Evolutionary conservation across 1,140 invertebrate genomes (phyloP).

Genomic region (Coboldia fuscipes): DNA sequence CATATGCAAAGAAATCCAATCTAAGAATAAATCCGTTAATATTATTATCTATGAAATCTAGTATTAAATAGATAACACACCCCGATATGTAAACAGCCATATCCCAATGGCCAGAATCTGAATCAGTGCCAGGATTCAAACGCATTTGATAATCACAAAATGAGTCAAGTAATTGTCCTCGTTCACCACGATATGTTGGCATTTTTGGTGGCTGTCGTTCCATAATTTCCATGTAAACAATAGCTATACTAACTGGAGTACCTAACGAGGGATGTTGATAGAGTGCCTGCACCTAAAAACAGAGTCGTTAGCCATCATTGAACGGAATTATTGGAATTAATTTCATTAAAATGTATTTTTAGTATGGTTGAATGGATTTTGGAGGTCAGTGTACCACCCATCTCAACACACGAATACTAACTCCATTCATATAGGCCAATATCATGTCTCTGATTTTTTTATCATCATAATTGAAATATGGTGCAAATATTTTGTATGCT

Average conservation of each 20-base stretch:
- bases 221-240: constrained; percentile 47
- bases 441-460: constrained; percentile 42
- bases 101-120: constrained; percentile 52
- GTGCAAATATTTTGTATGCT: constrained; percentile 43
- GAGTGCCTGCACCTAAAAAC: constrained; percentile 51
- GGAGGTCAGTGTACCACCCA: constrained; percentile 4
- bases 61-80: too few relatives aligned
- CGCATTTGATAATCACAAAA: constrained; percentile 46
- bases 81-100: constrained; percentile 53
- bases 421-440: constrained; percentile 50
- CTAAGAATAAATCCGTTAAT: too few relatives aligned
- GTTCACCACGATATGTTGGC: constrained; percentile 35
- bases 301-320: too few relatives aligned
- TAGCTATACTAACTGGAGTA: constrained; percentile 35
- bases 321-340: too few relatives aligned
- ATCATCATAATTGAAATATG: constrained; percentile 39
- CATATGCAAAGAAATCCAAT: constrained; percentile 47
- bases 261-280: constrained; percentile 54
- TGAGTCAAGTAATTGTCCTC: constrained; percentile 37
- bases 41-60: constrained; percentile 24
- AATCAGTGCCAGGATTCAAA: constrained; percentile 37
- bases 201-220: constrained; percentile 31
- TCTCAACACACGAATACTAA: too few relatives aligned
- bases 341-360: too few relatives aligned
- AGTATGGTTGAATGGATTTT: too few relatives aligned